These are phyloP conservation scores for Adrianichthys oophorus DNA, from an alignment of 2,797 vertebrate genomes.

Conservation along the genomic window DNA sequence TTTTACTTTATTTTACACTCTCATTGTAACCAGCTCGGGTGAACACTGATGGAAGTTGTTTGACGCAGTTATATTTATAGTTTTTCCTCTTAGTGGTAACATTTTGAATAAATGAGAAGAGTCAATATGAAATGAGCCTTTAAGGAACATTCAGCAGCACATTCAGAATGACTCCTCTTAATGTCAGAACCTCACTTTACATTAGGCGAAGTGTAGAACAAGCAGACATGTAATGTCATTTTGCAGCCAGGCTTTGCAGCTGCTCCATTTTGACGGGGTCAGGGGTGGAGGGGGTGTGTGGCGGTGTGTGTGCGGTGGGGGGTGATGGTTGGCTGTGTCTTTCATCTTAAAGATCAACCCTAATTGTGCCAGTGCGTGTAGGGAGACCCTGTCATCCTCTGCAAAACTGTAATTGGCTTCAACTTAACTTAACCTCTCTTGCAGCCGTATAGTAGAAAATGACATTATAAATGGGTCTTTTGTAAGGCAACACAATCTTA, in stretches of 20 bases:
- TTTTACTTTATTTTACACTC: background rate
- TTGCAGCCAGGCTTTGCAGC: constrained; percentile 61
- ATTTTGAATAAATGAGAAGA: constrained; percentile 57
- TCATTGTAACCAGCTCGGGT: constrained; percentile 1
- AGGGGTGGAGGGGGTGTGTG: too few relatives aligned
- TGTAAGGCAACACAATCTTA: constrained; percentile 44
- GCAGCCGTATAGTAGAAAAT: constrained; percentile 46
- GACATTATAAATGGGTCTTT: constrained; percentile 55
- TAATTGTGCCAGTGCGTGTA: constrained; percentile 69
- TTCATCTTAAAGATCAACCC: constrained; percentile 75
- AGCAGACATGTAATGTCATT: constrained; percentile 75
- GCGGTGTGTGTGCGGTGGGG: constrained; percentile 7
- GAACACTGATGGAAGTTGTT: constrained; percentile 14
- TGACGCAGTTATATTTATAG: constrained; percentile 25
- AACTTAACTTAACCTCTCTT: constrained; percentile 78
- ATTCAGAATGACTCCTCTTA: constrained; percentile 68
- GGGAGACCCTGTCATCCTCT: constrained; percentile 56
- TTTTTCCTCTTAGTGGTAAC: constrained; percentile 39
- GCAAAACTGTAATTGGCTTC: constrained; percentile 72
- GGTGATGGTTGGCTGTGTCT: constrained; percentile 53
- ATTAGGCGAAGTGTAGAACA: constrained; percentile 69
- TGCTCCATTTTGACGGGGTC: constrained; percentile 47
- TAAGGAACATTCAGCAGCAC: constrained; percentile 38
- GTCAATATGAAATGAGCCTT: constrained; percentile 46
- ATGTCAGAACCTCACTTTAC: constrained; percentile 78